Conservation (phyloP, 2,113 vertebrate genomes). For the Castor canadensis region DNA sequence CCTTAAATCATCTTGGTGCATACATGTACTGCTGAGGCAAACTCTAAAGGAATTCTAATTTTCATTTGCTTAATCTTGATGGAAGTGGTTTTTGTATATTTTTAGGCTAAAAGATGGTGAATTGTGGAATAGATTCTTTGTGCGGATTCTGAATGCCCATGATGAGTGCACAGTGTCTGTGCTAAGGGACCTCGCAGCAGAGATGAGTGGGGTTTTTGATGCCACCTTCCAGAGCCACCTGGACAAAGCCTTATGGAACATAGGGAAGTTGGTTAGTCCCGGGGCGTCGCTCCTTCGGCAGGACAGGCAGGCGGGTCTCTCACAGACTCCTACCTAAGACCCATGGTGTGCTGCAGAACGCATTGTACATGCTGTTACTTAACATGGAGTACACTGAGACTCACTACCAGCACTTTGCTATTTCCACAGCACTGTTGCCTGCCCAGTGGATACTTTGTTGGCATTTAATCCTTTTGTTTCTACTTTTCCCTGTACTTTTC, state of each 20-base stretch:
- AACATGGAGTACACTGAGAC: neutral
- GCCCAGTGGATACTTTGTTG: neutral
- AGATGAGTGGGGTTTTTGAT: slow-evolving; percentile 81
- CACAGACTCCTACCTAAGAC: slow-evolving; percentile 25
- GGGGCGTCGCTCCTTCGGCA: slow-evolving; percentile 68
- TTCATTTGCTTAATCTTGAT: slow-evolving; percentile 58
- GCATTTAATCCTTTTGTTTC: slow-evolving; percentile 10
- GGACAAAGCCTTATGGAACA: slow-evolving; percentile 78
- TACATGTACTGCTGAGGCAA: slow-evolving; percentile 12
- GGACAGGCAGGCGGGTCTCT: slow-evolving; percentile 30
- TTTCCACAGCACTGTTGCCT: neutral
- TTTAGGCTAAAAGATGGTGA: slow-evolving; percentile 78
- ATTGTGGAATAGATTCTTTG: slow-evolving; percentile 87
- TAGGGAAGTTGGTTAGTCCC: slow-evolving; percentile 75
- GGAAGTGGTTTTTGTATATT: slow-evolving; percentile 73
- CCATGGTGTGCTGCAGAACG: neutral
- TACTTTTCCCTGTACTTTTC: slow-evolving; percentile 36
- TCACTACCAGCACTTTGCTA: neutral
- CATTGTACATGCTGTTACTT: neutral
- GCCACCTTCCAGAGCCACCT: slow-evolving; percentile 81
- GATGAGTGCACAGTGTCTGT: slow-evolving; percentile 81
- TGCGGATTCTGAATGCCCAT: slow-evolving; percentile 85
- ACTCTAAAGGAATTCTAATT: slow-evolving; percentile 33
- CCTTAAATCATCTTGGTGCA: neutral
- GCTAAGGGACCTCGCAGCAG: slow-evolving; percentile 83